Base-by-base conservation (phyloP, 1,140 invertebrate genomes). In the Mizuhopecten yessoensis region DNA sequence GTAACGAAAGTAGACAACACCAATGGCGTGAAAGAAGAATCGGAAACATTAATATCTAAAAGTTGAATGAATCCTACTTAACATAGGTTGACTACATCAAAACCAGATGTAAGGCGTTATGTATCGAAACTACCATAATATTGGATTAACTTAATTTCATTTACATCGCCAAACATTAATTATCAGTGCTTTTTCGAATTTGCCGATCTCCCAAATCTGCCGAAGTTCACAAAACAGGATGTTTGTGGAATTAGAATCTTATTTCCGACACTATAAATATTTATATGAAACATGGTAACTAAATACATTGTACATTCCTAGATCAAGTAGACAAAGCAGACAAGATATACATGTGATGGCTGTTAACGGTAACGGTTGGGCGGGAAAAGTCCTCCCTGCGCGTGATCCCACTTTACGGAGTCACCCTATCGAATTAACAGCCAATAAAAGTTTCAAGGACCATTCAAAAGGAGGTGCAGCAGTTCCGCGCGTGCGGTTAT, bases 321-420 rank as follows among this genome's bases (percentile, higher is more conserved):
- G n/a, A n/a, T n/a, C n/a, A n/a, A n/a, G n/a, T n/a, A n/a, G 36
- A 39, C 5, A 39, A n/a, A 75, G 57, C 57, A 75, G 57, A 29
- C 57, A n/a, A n/a, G 23, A 75, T 75, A 75, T 29, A 29, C 57
- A 75, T n/a, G 57, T 29, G 57, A 29, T 75, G 23, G 11, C 57
- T 29, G 57, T 75, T 75, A 75, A n/a, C 11, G 57, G 15, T 75
- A 75, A 75, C 57, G n/a, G 29, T 29, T 75, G 57, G 57, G 57
- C 57, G n/a, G 57, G 57, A 75, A 75, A 75, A 75, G 23, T 75
- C 57, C 15, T 29, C 57, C 57, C n/a, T 75, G n/a, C 57, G n/a
- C n/a, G 57, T 75, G 57, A 75, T 29, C 57, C 57, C n/a, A 29
- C 57, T 29, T 13, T 1, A 75, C 23, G 29, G 57, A 23, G 57